Conservation (phyloP, 2,113 vertebrate species). For the Muscicapa adusta region DNA sequence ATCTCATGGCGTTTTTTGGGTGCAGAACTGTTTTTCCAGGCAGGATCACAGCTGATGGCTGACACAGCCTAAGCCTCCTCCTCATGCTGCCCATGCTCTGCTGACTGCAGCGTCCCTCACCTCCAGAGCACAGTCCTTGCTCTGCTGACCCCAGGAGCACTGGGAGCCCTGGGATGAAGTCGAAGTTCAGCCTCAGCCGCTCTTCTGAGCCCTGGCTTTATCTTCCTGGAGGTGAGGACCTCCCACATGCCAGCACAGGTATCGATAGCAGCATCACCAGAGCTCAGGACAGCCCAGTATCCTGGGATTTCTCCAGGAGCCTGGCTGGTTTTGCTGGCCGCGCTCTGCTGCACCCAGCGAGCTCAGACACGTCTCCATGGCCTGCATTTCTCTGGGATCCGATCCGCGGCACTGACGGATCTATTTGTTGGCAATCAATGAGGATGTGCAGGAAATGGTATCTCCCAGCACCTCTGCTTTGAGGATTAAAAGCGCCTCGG, state of each 20-base stretch:
- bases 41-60: neutral
- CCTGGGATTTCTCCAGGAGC: neutral
- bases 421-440: neutral
- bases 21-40: neutral
- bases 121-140: neutral
- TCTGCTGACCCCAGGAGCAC: rapidly evolving
- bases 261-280: neutral
- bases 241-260: neutral
- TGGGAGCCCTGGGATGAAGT: neutral
- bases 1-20: neutral
- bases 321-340: neutral
- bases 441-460: neutral
- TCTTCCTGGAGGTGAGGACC: neutral
- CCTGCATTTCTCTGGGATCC: neutral
- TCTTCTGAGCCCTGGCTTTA: neutral
- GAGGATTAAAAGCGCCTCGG: neutral
- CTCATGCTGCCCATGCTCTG: rapidly evolving
- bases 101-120: neutral
- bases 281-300: neutral
- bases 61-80: neutral
- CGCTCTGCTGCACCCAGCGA: neutral
- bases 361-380: neutral
- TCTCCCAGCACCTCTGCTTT: neutral
- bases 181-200: neutral
- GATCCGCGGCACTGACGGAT: neutral